Evolutionary conservation across 2,113 vertebrate species (phyloP).

Genomic region (Artemisiospiza belli): DNA sequence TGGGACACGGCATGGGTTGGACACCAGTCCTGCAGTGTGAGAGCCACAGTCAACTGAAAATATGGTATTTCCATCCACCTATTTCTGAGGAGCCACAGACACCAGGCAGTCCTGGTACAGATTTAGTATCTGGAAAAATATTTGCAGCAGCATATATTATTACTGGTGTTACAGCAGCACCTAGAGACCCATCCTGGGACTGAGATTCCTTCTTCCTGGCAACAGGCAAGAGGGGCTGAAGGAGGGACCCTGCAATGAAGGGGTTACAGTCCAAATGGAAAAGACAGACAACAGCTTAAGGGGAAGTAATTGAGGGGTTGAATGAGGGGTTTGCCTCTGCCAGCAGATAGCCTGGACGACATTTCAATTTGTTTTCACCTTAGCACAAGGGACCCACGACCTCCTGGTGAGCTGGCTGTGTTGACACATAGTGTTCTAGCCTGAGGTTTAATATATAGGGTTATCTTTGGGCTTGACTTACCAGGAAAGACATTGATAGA

Average conservation of each 20-base stretch:
- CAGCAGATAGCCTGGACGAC: background rate
- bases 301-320: background rate
- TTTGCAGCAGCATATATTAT: background rate
- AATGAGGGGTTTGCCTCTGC: background rate
- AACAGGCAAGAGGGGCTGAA: background rate
- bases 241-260: background rate
- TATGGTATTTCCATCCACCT: background rate
- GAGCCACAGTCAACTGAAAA: background rate
- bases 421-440: background rate
- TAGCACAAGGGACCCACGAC: background rate
- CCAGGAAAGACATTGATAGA: background rate
- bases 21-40: background rate
- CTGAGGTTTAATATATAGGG: background rate
- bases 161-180: slow-evolving; percentile 50
- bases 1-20: rapidly evolving
- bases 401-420: background rate
- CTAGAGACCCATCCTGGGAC: slow-evolving; percentile 40
- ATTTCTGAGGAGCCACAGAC: background rate
- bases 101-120: background rate
- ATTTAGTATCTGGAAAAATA: background rate
- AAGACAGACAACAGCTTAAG: background rate
- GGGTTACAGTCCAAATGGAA: background rate
- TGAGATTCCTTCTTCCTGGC: background rate
- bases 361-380: background rate
- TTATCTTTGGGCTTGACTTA: background rate